These are phyloP conservation scores for Drosophila tripunctata DNA, from an alignment of 2,888 invertebrate genomes.

Conservation along the genomic window DNA sequence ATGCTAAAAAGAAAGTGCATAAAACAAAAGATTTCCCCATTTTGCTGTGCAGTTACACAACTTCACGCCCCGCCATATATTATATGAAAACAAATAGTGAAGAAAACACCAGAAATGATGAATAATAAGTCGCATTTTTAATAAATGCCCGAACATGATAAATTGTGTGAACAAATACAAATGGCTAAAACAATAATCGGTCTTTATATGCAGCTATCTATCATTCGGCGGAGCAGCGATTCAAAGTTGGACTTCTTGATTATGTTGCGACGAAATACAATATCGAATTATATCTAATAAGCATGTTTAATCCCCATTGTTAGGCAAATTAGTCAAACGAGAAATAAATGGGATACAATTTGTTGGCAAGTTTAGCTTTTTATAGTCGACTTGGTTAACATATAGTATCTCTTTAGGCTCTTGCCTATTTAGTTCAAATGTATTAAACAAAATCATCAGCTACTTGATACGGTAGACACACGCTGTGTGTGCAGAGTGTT, in stretches of 20 bases:
- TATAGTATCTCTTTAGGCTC: slow-evolving; percentile 18
- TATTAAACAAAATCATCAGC: slow-evolving; percentile 34
- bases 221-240: slow-evolving; percentile 11
- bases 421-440: slow-evolving; percentile 7
- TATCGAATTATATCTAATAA: slow-evolving; percentile 65
- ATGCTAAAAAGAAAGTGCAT: slow-evolving; percentile 35
- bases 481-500: no score
- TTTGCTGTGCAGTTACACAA: slow-evolving; percentile 21
- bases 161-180: slow-evolving; percentile 64
- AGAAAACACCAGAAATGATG: neutral
- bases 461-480: slow-evolving; percentile 39
- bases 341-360: slow-evolving; percentile 29
- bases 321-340: slow-evolving; percentile 60
- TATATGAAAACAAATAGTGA: neutral
- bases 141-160: slow-evolving; percentile 35
- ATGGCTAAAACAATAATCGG: slow-evolving; percentile 22
- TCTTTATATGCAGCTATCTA: slow-evolving; percentile 49
- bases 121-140: slow-evolving; percentile 14
- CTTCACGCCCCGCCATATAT: slow-evolving; percentile 12
- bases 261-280: slow-evolving; percentile 50
- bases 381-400: neutral
- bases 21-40: slow-evolving; percentile 11
- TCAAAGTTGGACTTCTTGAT: slow-evolving; percentile 41
- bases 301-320: slow-evolving; percentile 62
- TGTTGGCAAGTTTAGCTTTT: slow-evolving; percentile 13